Evolutionary conservation across 2,797 vertebrate species (phyloP).

Genomic region (Ctenosaura bakeri): DNA sequence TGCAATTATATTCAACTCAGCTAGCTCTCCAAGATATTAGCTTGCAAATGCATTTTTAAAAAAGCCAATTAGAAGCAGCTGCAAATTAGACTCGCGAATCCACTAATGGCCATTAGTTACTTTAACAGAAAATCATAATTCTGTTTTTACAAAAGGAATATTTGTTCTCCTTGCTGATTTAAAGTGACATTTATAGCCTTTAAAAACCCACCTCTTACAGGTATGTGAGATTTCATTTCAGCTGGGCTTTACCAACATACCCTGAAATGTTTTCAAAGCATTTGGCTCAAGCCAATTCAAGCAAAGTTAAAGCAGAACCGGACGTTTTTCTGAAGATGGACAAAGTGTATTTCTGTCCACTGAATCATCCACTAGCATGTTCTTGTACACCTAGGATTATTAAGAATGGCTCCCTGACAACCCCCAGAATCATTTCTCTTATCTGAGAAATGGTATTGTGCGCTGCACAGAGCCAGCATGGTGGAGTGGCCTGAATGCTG

Average conservation of each 20-base stretch:
- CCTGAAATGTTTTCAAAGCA: not conserved
- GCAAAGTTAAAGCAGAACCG: not conserved
- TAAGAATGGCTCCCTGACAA: not conserved
- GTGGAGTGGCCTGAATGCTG: too few relatives aligned
- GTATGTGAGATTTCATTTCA: conserved; percentile 4
- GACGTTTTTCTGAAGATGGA: not conserved
- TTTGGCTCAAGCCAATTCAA: not conserved
- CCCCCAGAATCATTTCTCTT: not conserved
- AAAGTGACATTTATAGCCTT: conserved; percentile 16
- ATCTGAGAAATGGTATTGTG: not conserved
- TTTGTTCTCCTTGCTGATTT: conserved; percentile 37
- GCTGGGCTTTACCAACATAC: not conserved
- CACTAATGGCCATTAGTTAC: conserved; percentile 55
- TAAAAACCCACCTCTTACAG: not conserved
- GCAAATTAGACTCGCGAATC: conserved; percentile 60
- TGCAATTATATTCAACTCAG: conserved; percentile 66
- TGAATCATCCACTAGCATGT: not conserved
- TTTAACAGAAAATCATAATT: conserved; percentile 1
- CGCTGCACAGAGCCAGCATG: too few relatives aligned
- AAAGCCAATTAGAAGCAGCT: conserved; percentile 63
- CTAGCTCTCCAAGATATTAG: conserved; percentile 51
- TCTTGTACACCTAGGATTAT: not conserved
- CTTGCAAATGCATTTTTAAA: conserved; percentile 55
- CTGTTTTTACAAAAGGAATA: conserved; percentile 35
- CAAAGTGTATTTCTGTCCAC: not conserved